Conservation (phyloP, 2,888 invertebrate genomes). For the Polyploca ridens region DNA sequence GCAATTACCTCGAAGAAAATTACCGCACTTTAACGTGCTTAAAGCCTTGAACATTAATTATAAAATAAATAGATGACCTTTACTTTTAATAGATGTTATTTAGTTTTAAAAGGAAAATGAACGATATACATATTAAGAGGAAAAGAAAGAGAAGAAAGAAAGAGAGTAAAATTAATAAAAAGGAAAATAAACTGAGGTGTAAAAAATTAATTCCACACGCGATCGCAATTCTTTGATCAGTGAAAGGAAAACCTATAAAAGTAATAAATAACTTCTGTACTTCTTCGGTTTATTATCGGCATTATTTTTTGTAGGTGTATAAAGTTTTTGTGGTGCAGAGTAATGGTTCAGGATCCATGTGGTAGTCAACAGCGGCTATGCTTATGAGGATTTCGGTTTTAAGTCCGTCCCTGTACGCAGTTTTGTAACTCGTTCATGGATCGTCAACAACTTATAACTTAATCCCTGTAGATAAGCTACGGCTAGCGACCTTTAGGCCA, state of each 20-base stretch:
- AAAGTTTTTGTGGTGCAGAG: not conserved
- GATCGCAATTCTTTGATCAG: slow-evolving; percentile 46
- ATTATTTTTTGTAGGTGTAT: not conserved
- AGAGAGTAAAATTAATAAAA: slow-evolving; percentile 32
- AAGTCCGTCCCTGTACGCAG: slow-evolving; percentile 58
- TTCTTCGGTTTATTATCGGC: not conserved
- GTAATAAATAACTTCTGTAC: slow-evolving; percentile 24
- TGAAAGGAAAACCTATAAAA: slow-evolving; percentile 31
- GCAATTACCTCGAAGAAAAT: not conserved
- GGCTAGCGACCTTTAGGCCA: slow-evolving; percentile 23
- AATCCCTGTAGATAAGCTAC: slow-evolving; percentile 49
- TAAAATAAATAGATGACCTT: not conserved
- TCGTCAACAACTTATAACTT: slow-evolving; percentile 70
- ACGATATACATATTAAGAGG: not conserved
- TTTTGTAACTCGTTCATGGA: slow-evolving; percentile 60
- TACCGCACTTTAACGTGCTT: not conserved
- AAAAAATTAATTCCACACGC: slow-evolving; percentile 36
- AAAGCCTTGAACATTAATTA: not conserved
- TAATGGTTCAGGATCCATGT: not conserved
- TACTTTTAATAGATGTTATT: not conserved
- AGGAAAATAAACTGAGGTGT: slow-evolving; percentile 18
- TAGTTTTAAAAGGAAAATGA: not conserved
- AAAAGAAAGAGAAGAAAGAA: no score
- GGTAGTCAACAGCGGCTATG: not conserved
- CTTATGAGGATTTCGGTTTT: slow-evolving; percentile 19